Evolutionary conservation across 2,113 vertebrate species (phyloP).

Genomic region (Poeciliopsis retropinna): DNA sequence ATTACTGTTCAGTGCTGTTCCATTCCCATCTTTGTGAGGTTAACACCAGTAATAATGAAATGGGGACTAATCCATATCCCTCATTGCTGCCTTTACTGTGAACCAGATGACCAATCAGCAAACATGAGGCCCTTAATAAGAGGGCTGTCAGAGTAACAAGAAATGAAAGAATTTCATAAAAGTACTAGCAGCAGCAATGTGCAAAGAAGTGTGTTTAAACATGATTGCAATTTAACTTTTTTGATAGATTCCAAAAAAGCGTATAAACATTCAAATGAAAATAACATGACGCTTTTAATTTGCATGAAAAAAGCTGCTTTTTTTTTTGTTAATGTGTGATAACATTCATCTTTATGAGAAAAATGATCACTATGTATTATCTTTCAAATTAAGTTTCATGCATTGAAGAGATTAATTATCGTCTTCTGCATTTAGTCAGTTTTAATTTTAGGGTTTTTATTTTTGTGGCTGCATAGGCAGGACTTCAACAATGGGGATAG

Average conservation of each 20-base stretch:
- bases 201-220: not conserved
- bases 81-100: not conserved
- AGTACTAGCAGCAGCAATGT: not conserved
- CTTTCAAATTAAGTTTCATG: constrained; percentile 29
- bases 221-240: not conserved
- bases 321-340: constrained; percentile 3
- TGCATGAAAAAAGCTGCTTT: not conserved
- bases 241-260: not conserved
- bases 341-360: not conserved
- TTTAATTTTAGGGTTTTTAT: constrained; percentile 19
- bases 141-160: not conserved
- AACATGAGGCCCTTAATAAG: not conserved
- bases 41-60: not conserved
- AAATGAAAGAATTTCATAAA: not conserved
- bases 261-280: not conserved
- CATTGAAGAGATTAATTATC: constrained; percentile 3
- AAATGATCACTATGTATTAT: constrained; percentile 11
- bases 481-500: constrained; percentile 36
- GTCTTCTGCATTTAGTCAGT: constrained; percentile 3
- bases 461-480: constrained; percentile 19
- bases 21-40: not conserved
- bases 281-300: not conserved
- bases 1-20: not conserved
- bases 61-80: not conserved
- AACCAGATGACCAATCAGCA: not conserved